These are phyloP conservation scores for Sinocyclocheilus rhinocerous DNA, from an alignment of 2,113 vertebrate genomes.

Conservation along the genomic window DNA sequence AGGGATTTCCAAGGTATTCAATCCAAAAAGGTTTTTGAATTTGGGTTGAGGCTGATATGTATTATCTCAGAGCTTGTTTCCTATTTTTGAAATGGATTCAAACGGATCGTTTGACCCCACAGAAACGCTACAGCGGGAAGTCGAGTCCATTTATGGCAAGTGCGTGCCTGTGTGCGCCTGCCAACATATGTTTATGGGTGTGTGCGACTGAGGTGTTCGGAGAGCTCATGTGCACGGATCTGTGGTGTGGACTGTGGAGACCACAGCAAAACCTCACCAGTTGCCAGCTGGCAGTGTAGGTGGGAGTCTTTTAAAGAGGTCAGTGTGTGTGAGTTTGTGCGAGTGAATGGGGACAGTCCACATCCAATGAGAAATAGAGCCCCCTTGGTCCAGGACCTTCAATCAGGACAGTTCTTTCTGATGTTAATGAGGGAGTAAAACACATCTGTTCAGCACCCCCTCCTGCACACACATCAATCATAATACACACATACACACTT, in stretches of 20 bases:
- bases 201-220: slow-evolving; percentile 29
- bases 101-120: not conserved
- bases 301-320: slow-evolving; percentile 80
- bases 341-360: slow-evolving; percentile 75
- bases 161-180: not conserved
- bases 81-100: not conserved
- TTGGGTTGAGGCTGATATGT: not conserved
- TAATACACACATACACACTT: slow-evolving; percentile 52
- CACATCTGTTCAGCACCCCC: slow-evolving; percentile 88
- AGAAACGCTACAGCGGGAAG: not conserved
- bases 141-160: not conserved
- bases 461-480: slow-evolving; percentile 50
- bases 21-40: not conserved
- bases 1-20: slow-evolving; percentile 17
- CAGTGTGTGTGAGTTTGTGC: slow-evolving; percentile 68
- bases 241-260: slow-evolving; percentile 85
- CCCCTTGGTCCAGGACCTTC: slow-evolving; percentile 82
- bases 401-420: slow-evolving; percentile 87
- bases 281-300: slow-evolving; percentile 86
- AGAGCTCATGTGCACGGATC: slow-evolving; percentile 70
- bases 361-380: slow-evolving; percentile 89
- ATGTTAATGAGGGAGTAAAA: slow-evolving; percentile 95
- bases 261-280: slow-evolving; percentile 85
- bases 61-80: not conserved
- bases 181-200: slow-evolving; percentile 21